phyloP scores from a whole-genome alignment of 2,113 vertebrate genomes.

The Haliaeetus leucogaster region DNA sequence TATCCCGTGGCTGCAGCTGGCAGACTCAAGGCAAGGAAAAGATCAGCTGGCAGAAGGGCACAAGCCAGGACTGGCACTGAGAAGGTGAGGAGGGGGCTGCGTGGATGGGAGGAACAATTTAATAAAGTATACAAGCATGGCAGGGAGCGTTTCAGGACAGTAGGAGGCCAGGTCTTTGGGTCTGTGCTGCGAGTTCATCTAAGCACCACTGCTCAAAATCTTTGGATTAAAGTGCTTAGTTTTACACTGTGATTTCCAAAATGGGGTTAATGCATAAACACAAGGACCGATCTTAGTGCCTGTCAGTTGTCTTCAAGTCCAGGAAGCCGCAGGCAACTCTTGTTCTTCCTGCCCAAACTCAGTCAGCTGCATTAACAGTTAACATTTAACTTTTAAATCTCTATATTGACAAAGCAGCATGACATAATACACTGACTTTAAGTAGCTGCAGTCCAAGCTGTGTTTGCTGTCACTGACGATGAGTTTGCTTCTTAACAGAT shows the following conservation, averaged over 20 bases:
- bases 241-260: not conserved
- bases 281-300: not conserved
- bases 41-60: not conserved
- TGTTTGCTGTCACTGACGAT: not conserved
- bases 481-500: slow-evolving; percentile 74
- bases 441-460: not conserved
- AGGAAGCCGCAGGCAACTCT: not conserved
- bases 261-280: not conserved
- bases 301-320: not conserved
- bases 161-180: not conserved
- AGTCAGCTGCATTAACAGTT: not conserved
- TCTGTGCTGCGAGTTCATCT: not conserved
- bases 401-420: not conserved
- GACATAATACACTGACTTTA: not conserved
- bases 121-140: not conserved
- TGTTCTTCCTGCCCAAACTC: not conserved
- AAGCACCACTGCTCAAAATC: not conserved
- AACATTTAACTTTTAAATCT: not conserved
- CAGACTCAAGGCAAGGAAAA: not conserved
- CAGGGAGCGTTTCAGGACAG: not conserved
- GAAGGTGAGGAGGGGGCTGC: not conserved
- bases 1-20: not conserved
- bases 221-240: not conserved
- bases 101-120: not conserved
- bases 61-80: not conserved